These are phyloP conservation scores for Coecobrya sp. DNA, from an alignment of 2,888 invertebrate genomes.

Conservation along the genomic window DNA sequence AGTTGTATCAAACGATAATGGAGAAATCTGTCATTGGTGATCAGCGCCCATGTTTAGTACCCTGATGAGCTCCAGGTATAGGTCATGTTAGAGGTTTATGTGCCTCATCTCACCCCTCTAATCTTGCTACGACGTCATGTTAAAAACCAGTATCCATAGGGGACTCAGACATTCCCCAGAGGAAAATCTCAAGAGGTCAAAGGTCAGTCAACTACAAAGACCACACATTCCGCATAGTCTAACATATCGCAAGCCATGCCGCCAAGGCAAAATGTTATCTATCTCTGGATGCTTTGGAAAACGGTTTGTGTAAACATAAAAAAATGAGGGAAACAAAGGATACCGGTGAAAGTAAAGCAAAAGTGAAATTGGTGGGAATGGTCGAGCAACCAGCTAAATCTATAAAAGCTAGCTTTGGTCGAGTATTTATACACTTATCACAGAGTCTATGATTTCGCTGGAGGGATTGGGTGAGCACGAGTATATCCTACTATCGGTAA, in stretches of 20 bases:
- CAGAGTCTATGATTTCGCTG: slow-evolving; percentile 26
- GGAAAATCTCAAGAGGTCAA: no score
- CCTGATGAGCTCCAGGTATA: no score
- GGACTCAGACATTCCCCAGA: no score
- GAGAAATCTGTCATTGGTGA: no score
- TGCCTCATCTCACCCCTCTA: no score
- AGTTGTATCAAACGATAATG: no score
- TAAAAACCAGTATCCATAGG: no score
- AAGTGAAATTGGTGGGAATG: slow-evolving; percentile 48
- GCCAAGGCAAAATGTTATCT: not conserved
- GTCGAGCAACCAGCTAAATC: not conserved
- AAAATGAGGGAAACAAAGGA: slow-evolving; percentile 27
- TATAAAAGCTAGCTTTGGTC: not conserved
- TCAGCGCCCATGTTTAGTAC: no score
- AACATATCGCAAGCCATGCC: not conserved
- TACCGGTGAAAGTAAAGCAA: slow-evolving; percentile 24
- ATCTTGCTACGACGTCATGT: no score
- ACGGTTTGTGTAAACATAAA: slow-evolving; percentile 47
- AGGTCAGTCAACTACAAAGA: no score
- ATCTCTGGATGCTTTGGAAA: not conserved
- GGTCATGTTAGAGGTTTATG: no score
- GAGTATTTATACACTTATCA: slow-evolving; percentile 25
- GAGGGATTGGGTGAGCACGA: not conserved
- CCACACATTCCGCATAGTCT: no score
- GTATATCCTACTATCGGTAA: not conserved